Evolutionary conservation across 2,888 invertebrate genomes (phyloP), one percentile per base, ranked within the genome.

Genomic region (Eilema sororculum): DNA sequence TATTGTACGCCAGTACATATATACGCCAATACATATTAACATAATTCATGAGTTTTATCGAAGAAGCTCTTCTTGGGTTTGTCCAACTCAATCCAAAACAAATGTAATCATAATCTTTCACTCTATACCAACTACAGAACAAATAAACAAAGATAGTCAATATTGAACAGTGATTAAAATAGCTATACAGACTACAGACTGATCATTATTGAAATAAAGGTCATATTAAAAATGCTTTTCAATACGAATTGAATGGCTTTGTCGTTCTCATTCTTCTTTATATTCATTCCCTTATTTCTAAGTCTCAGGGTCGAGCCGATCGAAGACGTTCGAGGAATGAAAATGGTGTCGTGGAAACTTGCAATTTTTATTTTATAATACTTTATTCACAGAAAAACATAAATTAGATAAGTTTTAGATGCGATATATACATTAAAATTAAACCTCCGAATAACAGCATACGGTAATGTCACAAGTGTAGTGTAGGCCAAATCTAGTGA

Each of bases 291-390:
- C 30, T 46, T 59, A 60, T 67, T 28, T 60, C 60, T 28, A 24
- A 67, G 61, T 41, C 61, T 65, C 66, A 68, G 41, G 65, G 68
- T 28, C 64, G 46, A 61, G 52, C 56, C 69, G 69, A 71, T 73
- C 67, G 75, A 52, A 69, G 46, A 52, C 30, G 69, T 65, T 52
- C n/a, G 64, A 58, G 22, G 22, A 64, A 68, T 57, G 28, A 68
- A 68, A 57, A 56, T 65, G 57, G 46, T 52, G 25, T 59, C 65
- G 33, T 46, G 59, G 59, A 37, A 65, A 67, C 25, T 28, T 22
- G 46, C 64, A 64, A 22, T n/a, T 57, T 37, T 33, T 24, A 10
- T 24, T 33, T 65, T 24, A 24, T 22, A 58, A 13, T 25, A 13
- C n/a, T n/a, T n/a, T n/a, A n/a, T n/a, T n/a, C n/a, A n/a, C n/a